phyloP scores from a whole-genome alignment of 2,888 invertebrate genomes.

The Oasisia sp. region DNA sequence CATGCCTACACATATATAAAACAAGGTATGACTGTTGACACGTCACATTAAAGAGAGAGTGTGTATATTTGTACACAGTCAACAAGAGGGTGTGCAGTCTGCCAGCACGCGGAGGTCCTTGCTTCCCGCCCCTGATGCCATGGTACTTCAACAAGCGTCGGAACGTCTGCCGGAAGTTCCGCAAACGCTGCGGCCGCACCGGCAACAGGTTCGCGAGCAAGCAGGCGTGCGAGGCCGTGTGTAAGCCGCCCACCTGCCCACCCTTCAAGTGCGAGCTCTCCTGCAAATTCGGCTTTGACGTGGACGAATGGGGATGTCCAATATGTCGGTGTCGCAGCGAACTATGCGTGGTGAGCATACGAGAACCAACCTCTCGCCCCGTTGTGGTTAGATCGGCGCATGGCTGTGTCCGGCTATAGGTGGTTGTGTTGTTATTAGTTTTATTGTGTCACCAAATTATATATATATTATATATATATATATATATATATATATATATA shows the following conservation, averaged over 20 bases:
- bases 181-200: neutral
- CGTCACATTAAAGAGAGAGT: neutral
- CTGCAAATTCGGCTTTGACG: neutral
- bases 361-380: neutral
- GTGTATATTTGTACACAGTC: neutral
- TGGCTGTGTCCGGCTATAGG: too few species aligned
- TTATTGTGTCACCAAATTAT: neutral
- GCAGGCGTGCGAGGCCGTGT: neutral
- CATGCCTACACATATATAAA: too few species aligned
- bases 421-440: too few species aligned
- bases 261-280: neutral
- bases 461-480: neutral
- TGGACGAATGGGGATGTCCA: neutral
- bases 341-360: neutral
- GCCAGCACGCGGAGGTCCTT: neutral
- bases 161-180: neutral
- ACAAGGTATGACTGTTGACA: too few species aligned
- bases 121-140: neutral
- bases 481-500: neutral
- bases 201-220: neutral
- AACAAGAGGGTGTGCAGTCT: neutral
- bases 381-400: too few species aligned
- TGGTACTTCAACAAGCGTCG: neutral
- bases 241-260: neutral
- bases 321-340: neutral